A percentile compares a stretch with the other conserved stretches of the same genome.
Conservation (phyloP, 2,797 vertebrate species). For the Thripadectes ignobilis region DNA sequence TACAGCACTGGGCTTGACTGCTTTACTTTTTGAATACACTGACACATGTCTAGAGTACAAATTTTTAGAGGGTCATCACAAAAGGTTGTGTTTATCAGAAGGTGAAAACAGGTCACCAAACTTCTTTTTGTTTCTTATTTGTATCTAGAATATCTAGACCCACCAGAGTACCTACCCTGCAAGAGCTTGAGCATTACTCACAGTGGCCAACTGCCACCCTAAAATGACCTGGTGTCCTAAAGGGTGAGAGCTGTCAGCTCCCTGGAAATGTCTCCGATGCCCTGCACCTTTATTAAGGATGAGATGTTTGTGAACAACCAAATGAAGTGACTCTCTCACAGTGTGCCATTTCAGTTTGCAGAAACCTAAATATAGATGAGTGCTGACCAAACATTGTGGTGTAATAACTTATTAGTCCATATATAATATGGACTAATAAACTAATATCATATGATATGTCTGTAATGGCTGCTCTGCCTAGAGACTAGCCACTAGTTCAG, state of each 20-base stretch:
- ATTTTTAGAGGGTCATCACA: not conserved
- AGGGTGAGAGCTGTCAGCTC: not conserved
- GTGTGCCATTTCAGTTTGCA: not conserved
- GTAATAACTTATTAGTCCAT: not conserved
- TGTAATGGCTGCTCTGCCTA: accelerated
- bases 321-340: not conserved
- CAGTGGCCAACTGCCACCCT: not conserved
- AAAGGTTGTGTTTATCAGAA: not conserved
- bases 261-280: not conserved
- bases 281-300: not conserved
- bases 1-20: not conserved
- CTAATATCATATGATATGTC: not conserved
- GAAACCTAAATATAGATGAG: not conserved
- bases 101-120: not conserved
- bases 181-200: not conserved
- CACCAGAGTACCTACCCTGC: not conserved
- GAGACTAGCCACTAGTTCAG: not conserved
- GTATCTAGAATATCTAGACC: not conserved
- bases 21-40: not conserved
- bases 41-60: not conserved
- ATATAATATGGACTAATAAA: too few relatives aligned
- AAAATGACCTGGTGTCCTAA: not conserved
- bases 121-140: not conserved
- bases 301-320: not conserved
- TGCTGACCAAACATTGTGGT: not conserved